Evolutionary conservation across 2,113 vertebrate species (phyloP).

Genomic region (Aptenodytes forsteri): DNA sequence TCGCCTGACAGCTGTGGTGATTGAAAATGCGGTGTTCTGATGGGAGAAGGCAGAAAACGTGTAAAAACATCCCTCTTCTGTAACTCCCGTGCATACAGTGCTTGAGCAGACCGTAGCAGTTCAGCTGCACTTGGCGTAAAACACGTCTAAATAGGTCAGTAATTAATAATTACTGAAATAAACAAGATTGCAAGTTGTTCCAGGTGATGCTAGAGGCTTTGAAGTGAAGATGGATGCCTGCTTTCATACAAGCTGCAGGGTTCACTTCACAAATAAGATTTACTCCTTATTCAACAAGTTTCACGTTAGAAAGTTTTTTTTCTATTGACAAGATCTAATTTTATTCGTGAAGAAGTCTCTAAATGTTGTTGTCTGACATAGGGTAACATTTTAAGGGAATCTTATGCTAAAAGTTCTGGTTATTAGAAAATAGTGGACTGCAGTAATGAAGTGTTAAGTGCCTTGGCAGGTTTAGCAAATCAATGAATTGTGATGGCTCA

Average conservation of each 20-base stretch:
- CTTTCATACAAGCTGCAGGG: not conserved
- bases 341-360: not conserved
- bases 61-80: not conserved
- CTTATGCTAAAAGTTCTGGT: not conserved
- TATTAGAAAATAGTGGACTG: conserved; percentile 2
- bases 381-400: not conserved
- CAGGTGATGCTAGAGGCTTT: not conserved
- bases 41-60: not conserved
- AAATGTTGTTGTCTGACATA: not conserved
- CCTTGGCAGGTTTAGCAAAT: conserved; percentile 47
- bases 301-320: conserved; percentile 30
- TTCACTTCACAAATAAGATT: not conserved
- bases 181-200: not conserved
- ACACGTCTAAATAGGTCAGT: not conserved
- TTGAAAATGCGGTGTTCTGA: not conserved
- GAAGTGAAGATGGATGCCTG: not conserved
- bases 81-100: not conserved
- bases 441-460: conserved; percentile 41
- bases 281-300: conserved; percentile 51
- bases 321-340: not conserved
- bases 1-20: not conserved
- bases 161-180: conserved; percentile 53
- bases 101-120: not conserved
- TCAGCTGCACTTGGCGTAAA: not conserved
- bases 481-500: conserved; percentile 44